These are phyloP conservation scores for Malurus leucopterus DNA, from an alignment of 2,797 vertebrate species.

Conservation along the genomic window DNA sequence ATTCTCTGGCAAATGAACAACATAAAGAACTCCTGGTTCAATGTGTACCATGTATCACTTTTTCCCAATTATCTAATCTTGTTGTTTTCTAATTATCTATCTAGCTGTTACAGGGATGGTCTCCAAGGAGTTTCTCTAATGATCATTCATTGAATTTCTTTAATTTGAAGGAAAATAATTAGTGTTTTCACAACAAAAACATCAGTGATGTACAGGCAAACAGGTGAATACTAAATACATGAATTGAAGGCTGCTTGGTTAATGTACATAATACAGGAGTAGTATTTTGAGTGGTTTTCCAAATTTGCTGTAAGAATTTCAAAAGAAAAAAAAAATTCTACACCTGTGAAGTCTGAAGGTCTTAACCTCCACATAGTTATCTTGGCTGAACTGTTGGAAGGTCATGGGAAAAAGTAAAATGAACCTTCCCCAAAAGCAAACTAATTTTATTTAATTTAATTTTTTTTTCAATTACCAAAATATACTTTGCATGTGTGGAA, in stretches of 20 bases:
- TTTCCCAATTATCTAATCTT: background rate
- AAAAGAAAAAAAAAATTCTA: background rate
- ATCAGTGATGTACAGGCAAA: background rate
- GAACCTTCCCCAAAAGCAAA: background rate
- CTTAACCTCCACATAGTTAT: background rate
- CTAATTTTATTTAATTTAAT: background rate
- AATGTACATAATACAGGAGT: background rate
- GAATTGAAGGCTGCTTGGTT: background rate
- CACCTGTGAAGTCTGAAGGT: background rate
- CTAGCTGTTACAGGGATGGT: background rate
- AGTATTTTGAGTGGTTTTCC: conserved; percentile 11
- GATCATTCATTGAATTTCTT: background rate
- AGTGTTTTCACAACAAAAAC: background rate
- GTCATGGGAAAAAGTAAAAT: background rate
- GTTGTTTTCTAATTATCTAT: background rate
- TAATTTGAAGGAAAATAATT: conserved; percentile 41
- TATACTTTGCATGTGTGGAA: background rate
- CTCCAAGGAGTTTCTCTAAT: conserved; percentile 1
- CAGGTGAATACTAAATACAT: background rate
- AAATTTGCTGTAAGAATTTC: background rate
- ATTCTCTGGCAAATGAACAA: background rate
- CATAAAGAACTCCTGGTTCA: background rate
- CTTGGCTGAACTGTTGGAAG: background rate
- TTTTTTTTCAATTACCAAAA: background rate
- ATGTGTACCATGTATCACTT: background rate